These are phyloP conservation scores for Vimba vimba DNA, from an alignment of 2,113 vertebrate species.

Conservation along the genomic window DNA sequence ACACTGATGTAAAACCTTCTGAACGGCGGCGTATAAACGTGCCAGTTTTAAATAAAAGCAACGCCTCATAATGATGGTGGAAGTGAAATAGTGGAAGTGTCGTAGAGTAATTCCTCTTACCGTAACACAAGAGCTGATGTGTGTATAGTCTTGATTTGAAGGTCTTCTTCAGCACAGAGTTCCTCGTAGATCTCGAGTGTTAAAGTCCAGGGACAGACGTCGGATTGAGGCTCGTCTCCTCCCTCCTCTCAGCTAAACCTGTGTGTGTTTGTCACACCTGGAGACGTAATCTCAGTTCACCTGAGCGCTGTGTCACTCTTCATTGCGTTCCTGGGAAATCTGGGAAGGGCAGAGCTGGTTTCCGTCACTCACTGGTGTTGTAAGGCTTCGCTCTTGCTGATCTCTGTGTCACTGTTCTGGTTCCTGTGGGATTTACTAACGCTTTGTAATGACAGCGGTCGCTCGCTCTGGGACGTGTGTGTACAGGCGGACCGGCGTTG, in stretches of 20 bases:
- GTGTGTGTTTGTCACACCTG: constrained; percentile 22
- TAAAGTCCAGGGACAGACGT: constrained; percentile 18
- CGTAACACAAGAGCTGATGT: neutral
- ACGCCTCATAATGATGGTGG: neutral
- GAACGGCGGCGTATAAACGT: neutral
- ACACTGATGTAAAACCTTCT: neutral
- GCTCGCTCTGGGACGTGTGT: constrained; percentile 64
- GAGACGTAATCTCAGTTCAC: neutral
- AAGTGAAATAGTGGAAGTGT: constrained; percentile 6
- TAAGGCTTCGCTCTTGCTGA: constrained; percentile 57
- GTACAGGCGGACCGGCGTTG: constrained; percentile 63
- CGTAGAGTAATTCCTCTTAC: constrained; percentile 18
- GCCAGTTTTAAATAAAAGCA: neutral
- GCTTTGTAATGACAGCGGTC: constrained; percentile 56
- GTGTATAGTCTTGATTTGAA: neutral
- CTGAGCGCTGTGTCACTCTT: neutral
- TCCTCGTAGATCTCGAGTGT: neutral
- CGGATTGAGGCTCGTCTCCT: neutral
- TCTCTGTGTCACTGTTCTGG: constrained; percentile 73
- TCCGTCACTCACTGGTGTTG: neutral
- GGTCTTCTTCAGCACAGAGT: constrained; percentile 33
- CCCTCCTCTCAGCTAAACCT: neutral
- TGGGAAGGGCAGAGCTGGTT: neutral
- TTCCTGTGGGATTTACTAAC: constrained; percentile 69
- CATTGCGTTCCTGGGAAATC: neutral